Evolutionary conservation across 2,797 vertebrate genomes (phyloP), one percentile per base, ranked within the genome.

Genomic region (Urophycis tenuis): DNA sequence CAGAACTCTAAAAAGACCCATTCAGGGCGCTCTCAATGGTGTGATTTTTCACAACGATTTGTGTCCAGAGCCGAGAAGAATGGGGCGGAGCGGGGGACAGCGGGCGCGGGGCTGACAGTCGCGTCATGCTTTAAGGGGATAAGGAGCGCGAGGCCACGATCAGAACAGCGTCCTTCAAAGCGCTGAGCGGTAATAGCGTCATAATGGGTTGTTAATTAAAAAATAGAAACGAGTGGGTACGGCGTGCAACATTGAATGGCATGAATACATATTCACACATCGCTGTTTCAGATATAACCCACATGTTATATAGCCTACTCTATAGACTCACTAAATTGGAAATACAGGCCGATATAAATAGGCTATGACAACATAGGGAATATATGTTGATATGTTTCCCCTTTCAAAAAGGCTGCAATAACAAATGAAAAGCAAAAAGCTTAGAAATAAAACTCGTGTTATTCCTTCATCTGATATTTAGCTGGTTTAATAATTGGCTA

Each of bases 31-130:
- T 90, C 93, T 93, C 92, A 92, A 93, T 94, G 94, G 94, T 80
- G 80, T 92, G 94, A 94, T 95, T 94, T 94, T 92, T 91, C 87
- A 90, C 90, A 91, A 91, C 92, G 92, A 93, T 93, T 94, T 95
- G 93, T 94, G 93, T 91, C 90, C 88, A 90, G 90, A 92, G 92
- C 91, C 77, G 77, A 92, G 89, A 89, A 93, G 92, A 70, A 31
- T 31, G 30, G 31, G 25, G 9, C 10, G 14, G 60, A 30, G 30
- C 11, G 14, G 25, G 14, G 74, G 53, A 69, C 74, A 69, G 53
- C 53, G 53, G 19, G 53, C 53, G 6, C 53, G 53, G 36, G 41
- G 72, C 41, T 84, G 88, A 90, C 92, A 91, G 75, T 22, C 19
- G n/a, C 75, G 36, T 32, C 64, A 76, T 8, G 67, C 64, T 71